These are phyloP conservation scores for Solenopsis invicta DNA, from an alignment of 1,140 invertebrate genomes.

Conservation along the genomic window DNA sequence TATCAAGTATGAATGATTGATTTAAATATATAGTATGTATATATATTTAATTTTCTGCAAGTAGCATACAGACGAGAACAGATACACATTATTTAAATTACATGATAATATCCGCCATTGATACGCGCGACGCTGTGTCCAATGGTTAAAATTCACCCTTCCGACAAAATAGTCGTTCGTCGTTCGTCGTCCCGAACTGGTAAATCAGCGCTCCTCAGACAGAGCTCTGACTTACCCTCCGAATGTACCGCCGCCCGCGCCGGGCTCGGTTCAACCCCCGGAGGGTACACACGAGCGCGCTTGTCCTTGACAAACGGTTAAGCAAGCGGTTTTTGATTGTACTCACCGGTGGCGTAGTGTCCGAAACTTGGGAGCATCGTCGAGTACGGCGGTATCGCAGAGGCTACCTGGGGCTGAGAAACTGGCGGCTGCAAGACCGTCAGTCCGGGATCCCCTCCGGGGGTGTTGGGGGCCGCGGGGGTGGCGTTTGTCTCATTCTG, in stretches of 20 bases:
- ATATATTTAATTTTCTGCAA: background rate
- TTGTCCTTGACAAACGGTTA: slow-evolving; percentile 33
- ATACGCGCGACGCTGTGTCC: slow-evolving; percentile 24
- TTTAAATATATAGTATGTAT: background rate
- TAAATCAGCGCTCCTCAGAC: slow-evolving; percentile 63
- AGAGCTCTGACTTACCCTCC: slow-evolving; percentile 69
- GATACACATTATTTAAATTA: background rate
- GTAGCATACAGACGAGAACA: background rate
- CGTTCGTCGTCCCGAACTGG: slow-evolving; percentile 27
- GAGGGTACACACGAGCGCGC: slow-evolving; percentile 45
- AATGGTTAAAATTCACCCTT: background rate
- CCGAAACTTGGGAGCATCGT: slow-evolving; percentile 92
- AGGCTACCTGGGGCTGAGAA: slow-evolving; percentile 85
- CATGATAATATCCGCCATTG: slow-evolving; percentile 28
- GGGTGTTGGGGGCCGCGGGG: slow-evolving; percentile 87
- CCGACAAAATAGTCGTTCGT: background rate
- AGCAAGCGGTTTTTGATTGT: slow-evolving; percentile 57
- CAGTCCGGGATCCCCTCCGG: slow-evolving; percentile 86
- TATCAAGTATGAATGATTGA: background rate
- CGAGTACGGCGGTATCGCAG: slow-evolving; percentile 87
- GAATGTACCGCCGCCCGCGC: background rate
- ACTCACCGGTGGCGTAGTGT: slow-evolving; percentile 91
- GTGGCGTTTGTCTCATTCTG: slow-evolving; percentile 87
- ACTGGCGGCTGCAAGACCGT: slow-evolving; percentile 88
- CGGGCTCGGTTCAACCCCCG: slow-evolving; percentile 17